Conservation (phyloP, 2,113 vertebrate species). For the Hiodon alosoides region DNA sequence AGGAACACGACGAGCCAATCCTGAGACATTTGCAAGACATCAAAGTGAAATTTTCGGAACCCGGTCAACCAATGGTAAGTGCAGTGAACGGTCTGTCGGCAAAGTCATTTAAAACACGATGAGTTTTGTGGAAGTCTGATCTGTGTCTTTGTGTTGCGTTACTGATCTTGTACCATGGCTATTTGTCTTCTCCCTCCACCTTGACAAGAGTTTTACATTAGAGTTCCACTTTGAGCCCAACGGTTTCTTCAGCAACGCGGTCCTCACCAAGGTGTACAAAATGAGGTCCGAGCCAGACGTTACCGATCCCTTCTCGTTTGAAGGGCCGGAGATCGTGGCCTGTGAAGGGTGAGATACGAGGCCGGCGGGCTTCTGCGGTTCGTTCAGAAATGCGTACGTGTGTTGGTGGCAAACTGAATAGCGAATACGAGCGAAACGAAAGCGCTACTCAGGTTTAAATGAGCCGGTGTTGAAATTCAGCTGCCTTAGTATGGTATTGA, state of each 20-base stretch:
- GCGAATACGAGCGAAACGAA: too few relatives aligned
- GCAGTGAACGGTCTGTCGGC: neutral
- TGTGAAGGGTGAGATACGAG: conserved; percentile 83
- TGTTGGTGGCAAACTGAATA: too few relatives aligned
- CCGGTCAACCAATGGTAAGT: conserved; percentile 91
- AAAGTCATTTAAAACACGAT: neutral
- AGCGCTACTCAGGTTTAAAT: too few relatives aligned
- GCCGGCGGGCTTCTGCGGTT: neutral
- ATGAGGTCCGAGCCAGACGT: conserved; percentile 94
- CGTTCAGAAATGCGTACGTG: too few relatives aligned
- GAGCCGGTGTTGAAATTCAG: too few relatives aligned
- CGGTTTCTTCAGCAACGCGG: conserved; percentile 84
- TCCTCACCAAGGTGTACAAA: conserved; percentile 94
- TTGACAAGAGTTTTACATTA: conserved; percentile 85
- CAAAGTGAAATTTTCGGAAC: conserved; percentile 92
- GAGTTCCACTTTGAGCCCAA: conserved; percentile 97
- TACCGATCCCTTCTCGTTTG: conserved; percentile 90
- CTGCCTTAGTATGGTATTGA: too few relatives aligned
- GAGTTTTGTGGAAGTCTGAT: too few relatives aligned
- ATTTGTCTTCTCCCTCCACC: neutral
- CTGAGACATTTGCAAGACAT: conserved; percentile 93
- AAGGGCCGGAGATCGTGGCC: conserved; percentile 94
- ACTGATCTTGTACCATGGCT: neutral
- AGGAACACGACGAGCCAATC: conserved; percentile 96
- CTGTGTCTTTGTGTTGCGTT: neutral